Evolutionary conservation across 2,113 vertebrate genomes (phyloP).

Genomic region (Pomatorhinus ruficollis): DNA sequence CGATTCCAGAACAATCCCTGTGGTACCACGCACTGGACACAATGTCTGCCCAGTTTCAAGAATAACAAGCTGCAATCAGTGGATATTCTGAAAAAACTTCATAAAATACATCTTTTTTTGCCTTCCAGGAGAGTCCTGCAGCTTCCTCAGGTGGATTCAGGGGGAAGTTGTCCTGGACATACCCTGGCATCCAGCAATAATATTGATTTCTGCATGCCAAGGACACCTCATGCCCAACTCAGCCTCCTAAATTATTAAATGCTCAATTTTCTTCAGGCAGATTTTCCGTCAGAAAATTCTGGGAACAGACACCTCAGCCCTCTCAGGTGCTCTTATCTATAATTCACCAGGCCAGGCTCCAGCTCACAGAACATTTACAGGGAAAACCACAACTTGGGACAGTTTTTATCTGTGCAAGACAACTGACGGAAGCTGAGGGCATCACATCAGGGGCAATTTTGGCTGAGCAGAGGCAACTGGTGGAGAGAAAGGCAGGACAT

Average conservation of each 20-base stretch:
- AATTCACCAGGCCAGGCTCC: constrained; percentile 35
- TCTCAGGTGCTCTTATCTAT: constrained; percentile 24
- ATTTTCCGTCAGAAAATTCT: constrained; percentile 22
- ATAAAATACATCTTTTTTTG: not conserved
- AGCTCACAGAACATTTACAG: not conserved
- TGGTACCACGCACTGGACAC: not conserved
- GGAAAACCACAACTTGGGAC: not conserved
- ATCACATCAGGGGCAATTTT: not conserved
- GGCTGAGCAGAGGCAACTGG: not conserved
- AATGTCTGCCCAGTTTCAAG: not conserved
- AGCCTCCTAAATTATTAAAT: constrained; percentile 34
- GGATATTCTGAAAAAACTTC: not conserved
- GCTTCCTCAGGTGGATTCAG: not conserved
- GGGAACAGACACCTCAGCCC: constrained; percentile 25
- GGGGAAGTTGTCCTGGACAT: not conserved
- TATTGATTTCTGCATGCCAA: not conserved
- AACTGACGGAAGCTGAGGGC: not conserved
- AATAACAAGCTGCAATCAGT: not conserved
- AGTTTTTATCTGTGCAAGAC: not conserved
- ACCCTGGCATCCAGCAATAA: not conserved
- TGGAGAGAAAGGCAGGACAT: not conserved
- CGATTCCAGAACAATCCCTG: not conserved
- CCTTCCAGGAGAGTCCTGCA: not conserved
- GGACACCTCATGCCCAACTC: not conserved
- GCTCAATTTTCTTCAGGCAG: constrained; percentile 13